Conservation (phyloP, 2,888 invertebrate genomes). For the Amblyjoppa proteus region DNA sequence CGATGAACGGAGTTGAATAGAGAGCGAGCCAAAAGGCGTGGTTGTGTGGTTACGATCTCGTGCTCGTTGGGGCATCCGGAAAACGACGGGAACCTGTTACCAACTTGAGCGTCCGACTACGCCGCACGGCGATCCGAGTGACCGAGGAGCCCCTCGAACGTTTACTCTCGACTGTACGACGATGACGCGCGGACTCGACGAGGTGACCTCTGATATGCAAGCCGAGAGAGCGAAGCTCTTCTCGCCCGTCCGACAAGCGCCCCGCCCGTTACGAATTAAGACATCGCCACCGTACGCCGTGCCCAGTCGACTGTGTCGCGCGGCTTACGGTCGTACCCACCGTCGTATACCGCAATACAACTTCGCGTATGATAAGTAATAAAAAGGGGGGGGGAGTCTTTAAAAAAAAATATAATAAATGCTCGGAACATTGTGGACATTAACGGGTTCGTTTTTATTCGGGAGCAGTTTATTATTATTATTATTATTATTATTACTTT, state of each 20-base stretch:
- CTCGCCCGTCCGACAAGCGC: slow-evolving; percentile 1
- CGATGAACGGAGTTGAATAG: slow-evolving; percentile 5
- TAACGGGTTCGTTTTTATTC: not conserved
- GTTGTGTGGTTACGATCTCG: slow-evolving; percentile 51
- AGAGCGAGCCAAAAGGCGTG: slow-evolving; percentile 39
- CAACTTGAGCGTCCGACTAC: slow-evolving; percentile 30
- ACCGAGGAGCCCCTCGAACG: slow-evolving; percentile 1
- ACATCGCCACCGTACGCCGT: slow-evolving; percentile 25
- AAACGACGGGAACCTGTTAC: slow-evolving; percentile 80
- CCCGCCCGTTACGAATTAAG: slow-evolving; percentile 44
- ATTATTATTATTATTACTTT: not conserved
- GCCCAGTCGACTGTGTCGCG: not conserved
- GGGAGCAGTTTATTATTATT: not conserved
- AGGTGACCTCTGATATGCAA: slow-evolving; percentile 33
- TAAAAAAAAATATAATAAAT: no score
- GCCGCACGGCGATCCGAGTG: slow-evolving; percentile 3
- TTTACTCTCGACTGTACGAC: slow-evolving; percentile 31
- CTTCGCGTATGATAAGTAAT: not conserved
- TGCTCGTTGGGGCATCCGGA: slow-evolving; percentile 75
- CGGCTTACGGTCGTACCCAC: not conserved
- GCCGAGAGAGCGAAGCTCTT: not conserved
- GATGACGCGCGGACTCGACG: not conserved
- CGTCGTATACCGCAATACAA: not conserved
- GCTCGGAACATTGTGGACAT: no score
- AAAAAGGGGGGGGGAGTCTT: no score